Conservation (phyloP, 2,888 invertebrate species). For the Hirtodrosophila histrioides region DNA sequence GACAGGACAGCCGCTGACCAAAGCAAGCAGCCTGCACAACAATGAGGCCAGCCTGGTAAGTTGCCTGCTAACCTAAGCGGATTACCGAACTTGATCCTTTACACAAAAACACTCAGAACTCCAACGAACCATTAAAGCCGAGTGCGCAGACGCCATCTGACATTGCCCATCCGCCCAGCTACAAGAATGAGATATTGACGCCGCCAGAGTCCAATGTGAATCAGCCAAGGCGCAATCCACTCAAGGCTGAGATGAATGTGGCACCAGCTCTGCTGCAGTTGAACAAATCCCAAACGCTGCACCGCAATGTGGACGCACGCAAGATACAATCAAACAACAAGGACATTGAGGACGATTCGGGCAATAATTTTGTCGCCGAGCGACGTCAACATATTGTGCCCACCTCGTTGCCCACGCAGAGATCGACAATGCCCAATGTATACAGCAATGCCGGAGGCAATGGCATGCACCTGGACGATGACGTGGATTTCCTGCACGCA, state of each 20-base stretch:
- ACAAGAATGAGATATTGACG: slow-evolving; percentile 81
- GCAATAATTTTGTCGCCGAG: slow-evolving; percentile 84
- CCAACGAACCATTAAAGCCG: slow-evolving; percentile 82
- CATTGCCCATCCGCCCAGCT: slow-evolving; percentile 74
- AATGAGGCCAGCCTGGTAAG: slow-evolving; percentile 78
- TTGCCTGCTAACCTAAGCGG: slow-evolving; percentile 14
- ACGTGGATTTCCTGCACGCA: slow-evolving; percentile 83
- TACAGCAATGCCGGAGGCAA: slow-evolving; percentile 84
- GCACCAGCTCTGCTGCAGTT: slow-evolving; percentile 21
- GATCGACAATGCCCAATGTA: slow-evolving; percentile 83
- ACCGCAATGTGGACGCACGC: slow-evolving; percentile 82
- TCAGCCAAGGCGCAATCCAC: slow-evolving; percentile 34
- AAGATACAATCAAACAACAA: slow-evolving; percentile 85
- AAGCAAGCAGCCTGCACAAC: slow-evolving; percentile 65
- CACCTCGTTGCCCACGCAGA: slow-evolving; percentile 81
- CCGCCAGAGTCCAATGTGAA: slow-evolving; percentile 47
- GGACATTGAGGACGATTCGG: slow-evolving; percentile 84
- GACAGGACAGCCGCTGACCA: slow-evolving; percentile 82
- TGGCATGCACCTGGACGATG: slow-evolving; percentile 83
- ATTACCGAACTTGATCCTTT: slow-evolving; percentile 14
- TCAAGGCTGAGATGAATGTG: slow-evolving; percentile 19
- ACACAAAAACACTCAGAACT: slow-evolving; percentile 60
- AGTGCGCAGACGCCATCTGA: slow-evolving; percentile 61
- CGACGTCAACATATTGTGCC: slow-evolving; percentile 82
- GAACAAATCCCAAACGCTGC: slow-evolving; percentile 77